Evolutionary conservation across 2,888 invertebrate genomes (phyloP).

Genomic region (Macaria liturata): DNA sequence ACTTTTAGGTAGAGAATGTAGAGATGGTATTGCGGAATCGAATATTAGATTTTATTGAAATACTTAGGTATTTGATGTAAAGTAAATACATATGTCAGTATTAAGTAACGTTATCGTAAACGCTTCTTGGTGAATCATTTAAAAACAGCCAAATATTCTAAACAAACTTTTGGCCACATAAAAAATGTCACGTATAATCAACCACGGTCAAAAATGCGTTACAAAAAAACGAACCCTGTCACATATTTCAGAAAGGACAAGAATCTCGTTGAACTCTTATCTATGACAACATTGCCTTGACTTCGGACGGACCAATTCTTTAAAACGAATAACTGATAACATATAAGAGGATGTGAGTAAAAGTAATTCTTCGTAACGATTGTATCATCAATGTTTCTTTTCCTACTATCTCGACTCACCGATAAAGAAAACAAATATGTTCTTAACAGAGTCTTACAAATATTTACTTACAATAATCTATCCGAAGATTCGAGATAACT

Average conservation of each 20-base stretch:
- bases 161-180: no score
- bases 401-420: constrained; percentile 29
- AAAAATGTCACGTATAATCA: no score
- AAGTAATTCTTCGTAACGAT: constrained; percentile 24
- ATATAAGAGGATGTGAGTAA: constrained; percentile 6
- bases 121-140: no score
- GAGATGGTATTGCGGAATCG: constrained; percentile 7
- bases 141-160: no score
- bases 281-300: constrained; percentile 15
- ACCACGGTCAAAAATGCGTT: no score
- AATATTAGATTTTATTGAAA: not conserved
- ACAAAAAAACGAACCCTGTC: no score
- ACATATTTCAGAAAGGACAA: no score
- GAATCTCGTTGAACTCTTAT: constrained; percentile 25
- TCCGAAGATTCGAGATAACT: constrained; percentile 23
- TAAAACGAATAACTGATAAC: constrained; percentile 26
- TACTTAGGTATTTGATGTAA: not conserved
- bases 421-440: constrained; percentile 42
- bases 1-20: constrained; percentile 10
- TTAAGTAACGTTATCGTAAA: no score
- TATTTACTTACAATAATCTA: constrained; percentile 28
- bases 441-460: constrained; percentile 26
- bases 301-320: constrained; percentile 5
- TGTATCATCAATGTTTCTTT: constrained; percentile 19
- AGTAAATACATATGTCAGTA: no score